Base-by-base conservation (phyloP, 2,888 invertebrate species). In the Syritta pipiens region DNA sequence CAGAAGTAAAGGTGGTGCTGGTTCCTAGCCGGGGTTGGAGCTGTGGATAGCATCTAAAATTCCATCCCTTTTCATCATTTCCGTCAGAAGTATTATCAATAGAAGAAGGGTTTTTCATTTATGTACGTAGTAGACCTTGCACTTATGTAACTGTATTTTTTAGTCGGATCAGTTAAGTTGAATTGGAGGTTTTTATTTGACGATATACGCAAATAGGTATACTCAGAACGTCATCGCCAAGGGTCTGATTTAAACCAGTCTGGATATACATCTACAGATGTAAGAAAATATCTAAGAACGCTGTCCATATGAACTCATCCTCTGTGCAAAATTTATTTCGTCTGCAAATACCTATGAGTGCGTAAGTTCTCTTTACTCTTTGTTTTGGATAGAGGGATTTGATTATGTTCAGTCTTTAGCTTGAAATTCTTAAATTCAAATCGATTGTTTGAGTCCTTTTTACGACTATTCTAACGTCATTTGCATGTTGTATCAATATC, bases 61-160 rank as follows among this genome's bases (percentile, higher is more conserved):
- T 35, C 53, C 35, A 37, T 24, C 24, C 53, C 17, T 35, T 35
- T 53, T 14, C 24, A 51, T 24, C 35, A 53, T 17, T 20, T 49
- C 49, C 19, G 22, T 53, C 53, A 35, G 22, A 51, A 51, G 35
- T 22, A 53, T 53, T 37, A 53, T 53, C 53, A 53, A 37, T 53
- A 37, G 35, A 53, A 53, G 35, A 37, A 24, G 53, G 53, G 53
- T 24, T 37, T 53, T 22, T 24, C 53, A 24, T 35, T 17, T 53
- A 53, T 37, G 17, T 53, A 53, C 35, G 5, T 37, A 53, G 24
- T n/a, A n/a, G n/a, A 53, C 22, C 37, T 53, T 22, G 14, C 24
- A 37, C 37, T 24, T 53, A 53, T 37, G 37, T 53, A 53, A 53
- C 53, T 53, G 35, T 24, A n/a, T n/a, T 35, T 53, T 53, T 53